phyloP scores from a whole-genome alignment of 30 jellyfish, hydroid and myxozoan species.

The Catostylus mosaicus region DNA sequence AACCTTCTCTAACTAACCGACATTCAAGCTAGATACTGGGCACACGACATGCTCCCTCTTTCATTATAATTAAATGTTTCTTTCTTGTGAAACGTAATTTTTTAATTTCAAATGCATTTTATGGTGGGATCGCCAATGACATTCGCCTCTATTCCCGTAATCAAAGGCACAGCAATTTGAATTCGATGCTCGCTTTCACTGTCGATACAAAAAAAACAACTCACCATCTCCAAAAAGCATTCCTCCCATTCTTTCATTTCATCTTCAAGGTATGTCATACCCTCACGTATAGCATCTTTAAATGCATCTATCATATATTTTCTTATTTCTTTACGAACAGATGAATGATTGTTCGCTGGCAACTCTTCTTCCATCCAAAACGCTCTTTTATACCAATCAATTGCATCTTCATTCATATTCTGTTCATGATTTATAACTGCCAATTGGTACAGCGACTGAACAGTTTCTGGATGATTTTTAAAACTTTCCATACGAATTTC shows the following conservation, averaged over 20 bases:
- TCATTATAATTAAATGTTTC: no score
- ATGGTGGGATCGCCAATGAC: no score
- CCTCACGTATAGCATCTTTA: background rate
- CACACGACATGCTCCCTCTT: no score
- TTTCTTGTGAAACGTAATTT: no score
- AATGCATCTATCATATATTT: constrained; percentile 9
- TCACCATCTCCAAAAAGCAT: background rate
- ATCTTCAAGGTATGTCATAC: constrained; percentile 9
- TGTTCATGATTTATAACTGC: constrained; percentile 41
- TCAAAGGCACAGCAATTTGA: background rate
- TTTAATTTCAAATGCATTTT: no score
- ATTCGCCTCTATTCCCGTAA: no score
- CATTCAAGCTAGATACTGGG: no score
- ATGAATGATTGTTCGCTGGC: constrained; percentile 16
- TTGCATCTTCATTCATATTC: constrained; percentile 13
- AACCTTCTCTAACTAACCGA: no score
- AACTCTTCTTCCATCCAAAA: constrained; percentile 36
- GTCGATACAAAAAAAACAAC: background rate
- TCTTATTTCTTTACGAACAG: constrained; percentile 13
- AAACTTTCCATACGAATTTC: background rate
- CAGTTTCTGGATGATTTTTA: constrained; percentile 16
- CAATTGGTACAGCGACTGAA: constrained; percentile 11
- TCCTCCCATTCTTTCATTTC: constrained; percentile 6
- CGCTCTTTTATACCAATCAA: constrained; percentile 29
- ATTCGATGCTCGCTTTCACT: background rate